phyloP scores from a whole-genome alignment of 1,140 invertebrate species.

The Zaprionus camerounensis region DNA sequence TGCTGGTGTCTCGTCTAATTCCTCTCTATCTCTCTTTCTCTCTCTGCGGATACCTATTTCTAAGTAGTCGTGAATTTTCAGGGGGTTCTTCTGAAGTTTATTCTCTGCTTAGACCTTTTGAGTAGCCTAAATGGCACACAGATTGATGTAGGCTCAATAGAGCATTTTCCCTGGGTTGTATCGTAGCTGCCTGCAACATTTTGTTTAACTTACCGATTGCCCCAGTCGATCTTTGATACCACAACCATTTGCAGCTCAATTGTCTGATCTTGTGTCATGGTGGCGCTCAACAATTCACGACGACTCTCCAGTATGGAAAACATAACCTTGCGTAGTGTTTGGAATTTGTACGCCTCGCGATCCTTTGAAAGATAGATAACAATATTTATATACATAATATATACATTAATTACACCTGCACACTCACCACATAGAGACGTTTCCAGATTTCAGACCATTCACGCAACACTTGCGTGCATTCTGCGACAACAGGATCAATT shows the following conservation, averaged over 20 bases:
- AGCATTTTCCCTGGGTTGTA: too few relatives aligned
- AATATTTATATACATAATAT: neutral
- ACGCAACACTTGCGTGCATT: constrained; percentile 94
- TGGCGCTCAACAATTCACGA: constrained; percentile 92
- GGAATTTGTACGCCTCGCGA: constrained; percentile 92
- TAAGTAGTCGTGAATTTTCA: too few relatives aligned
- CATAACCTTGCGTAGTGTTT: constrained; percentile 94
- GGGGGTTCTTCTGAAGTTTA: too few relatives aligned
- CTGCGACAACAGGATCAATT: constrained; percentile 94
- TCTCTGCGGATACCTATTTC: too few relatives aligned
- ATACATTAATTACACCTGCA: neutral
- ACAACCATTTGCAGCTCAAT: constrained; percentile 93
- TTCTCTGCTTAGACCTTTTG: too few relatives aligned
- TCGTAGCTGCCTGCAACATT: too few relatives aligned
- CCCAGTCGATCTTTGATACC: constrained; percentile 96
- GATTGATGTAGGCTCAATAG: too few relatives aligned
- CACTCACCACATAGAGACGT: constrained; percentile 91
- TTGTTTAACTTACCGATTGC: constrained; percentile 92
- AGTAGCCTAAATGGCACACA: too few relatives aligned
- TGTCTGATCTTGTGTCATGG: constrained; percentile 95
- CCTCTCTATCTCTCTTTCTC: too few relatives aligned
- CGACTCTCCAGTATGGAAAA: constrained; percentile 93
- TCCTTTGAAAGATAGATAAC: constrained; percentile 86
- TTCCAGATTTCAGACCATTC: constrained; percentile 98
- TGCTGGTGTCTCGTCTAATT: too few relatives aligned